phyloP scores from a whole-genome alignment of 2,888 invertebrate species.

The Troides helena region DNA sequence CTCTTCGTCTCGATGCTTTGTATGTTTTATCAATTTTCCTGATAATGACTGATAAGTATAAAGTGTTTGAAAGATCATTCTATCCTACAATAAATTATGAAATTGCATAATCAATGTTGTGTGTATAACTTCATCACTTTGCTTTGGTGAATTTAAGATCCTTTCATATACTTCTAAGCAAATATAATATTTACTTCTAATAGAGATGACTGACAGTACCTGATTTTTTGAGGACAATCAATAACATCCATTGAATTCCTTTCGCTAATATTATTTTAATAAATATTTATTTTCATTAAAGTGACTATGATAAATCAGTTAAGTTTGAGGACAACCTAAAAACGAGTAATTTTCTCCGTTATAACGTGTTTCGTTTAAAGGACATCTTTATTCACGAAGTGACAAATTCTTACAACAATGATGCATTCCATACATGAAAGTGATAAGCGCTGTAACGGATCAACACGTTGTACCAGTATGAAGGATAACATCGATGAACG shows the following conservation, averaged over 20 bases:
- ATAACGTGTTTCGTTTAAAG: conserved; percentile 13
- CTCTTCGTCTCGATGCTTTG: too few species aligned
- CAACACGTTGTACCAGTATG: conserved; percentile 8
- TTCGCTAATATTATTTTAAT: too few species aligned
- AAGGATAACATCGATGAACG: conserved; percentile 22
- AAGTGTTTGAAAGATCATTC: too few species aligned
- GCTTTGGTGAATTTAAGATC: too few species aligned
- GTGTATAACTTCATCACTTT: neutral
- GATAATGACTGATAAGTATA: too few species aligned
- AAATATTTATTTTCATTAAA: neutral
- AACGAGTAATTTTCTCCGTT: conserved; percentile 12
- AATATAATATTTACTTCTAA: too few species aligned
- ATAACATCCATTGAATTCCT: too few species aligned
- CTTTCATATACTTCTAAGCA: too few species aligned
- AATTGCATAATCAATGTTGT: neutral
- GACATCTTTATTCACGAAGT: conserved; percentile 8
- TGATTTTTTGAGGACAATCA: too few species aligned
- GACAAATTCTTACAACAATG: conserved; percentile 19
- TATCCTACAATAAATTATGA: neutral
- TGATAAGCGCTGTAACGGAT: conserved; percentile 29
- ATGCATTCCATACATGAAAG: conserved; percentile 28
- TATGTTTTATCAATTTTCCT: too few species aligned
- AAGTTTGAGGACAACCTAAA: neutral
- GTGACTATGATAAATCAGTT: neutral
- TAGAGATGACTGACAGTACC: too few species aligned